phyloP scores from a whole-genome alignment of 2,888 invertebrate species.

The Mimachlamys varia region DNA sequence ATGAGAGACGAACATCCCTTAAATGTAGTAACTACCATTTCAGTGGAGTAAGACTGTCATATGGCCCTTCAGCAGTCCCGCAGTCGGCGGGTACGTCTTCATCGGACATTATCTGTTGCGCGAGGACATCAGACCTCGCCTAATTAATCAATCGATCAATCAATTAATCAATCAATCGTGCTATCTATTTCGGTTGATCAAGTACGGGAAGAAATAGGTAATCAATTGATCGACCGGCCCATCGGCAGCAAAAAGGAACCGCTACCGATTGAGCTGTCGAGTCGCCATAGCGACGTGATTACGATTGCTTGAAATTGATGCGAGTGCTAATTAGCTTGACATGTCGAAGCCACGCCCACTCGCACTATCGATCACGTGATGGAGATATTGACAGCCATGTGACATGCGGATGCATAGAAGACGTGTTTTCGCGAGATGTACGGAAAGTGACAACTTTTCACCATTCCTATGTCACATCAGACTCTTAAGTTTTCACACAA shows the following conservation, averaged over 20 bases:
- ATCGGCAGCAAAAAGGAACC: background rate
- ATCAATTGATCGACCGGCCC: background rate
- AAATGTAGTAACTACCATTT: too few relatives aligned
- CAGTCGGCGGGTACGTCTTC: too few relatives aligned
- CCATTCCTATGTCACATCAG: background rate
- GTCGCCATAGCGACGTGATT: background rate
- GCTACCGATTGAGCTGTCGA: background rate
- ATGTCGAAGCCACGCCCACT: background rate
- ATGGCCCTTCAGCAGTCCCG: too few relatives aligned
- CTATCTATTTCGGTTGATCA: too few relatives aligned
- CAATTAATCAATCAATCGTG: too few relatives aligned
- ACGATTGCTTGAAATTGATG: slow-evolving; percentile 12
- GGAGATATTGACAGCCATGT: background rate
- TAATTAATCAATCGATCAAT: too few relatives aligned
- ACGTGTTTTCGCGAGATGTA: background rate
- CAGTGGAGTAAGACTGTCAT: too few relatives aligned
- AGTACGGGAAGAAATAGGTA: background rate
- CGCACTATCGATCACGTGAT: background rate
- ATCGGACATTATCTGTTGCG: too few relatives aligned
- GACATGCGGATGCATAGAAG: background rate
- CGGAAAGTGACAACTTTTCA: slow-evolving; percentile 6
- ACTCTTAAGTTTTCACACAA: background rate
- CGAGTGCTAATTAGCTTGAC: slow-evolving; percentile 6
- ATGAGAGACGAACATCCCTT: too few relatives aligned
- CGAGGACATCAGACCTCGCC: too few relatives aligned